phyloP scores from a whole-genome alignment of 2,888 invertebrate genomes.

The Trissoscelio sp. region DNA sequence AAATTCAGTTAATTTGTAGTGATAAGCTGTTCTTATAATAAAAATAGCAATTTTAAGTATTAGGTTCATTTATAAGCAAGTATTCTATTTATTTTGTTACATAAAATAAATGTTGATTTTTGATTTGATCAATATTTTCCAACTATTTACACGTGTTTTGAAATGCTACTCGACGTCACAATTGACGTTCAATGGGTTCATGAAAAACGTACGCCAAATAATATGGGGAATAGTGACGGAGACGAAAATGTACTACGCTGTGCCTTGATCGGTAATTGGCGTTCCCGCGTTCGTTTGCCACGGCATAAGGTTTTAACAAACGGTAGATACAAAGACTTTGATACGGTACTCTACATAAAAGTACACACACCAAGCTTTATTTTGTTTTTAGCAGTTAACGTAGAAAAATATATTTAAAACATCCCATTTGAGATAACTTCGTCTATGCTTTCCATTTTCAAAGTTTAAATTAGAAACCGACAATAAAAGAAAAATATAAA shows the following conservation, averaged over 20 bases:
- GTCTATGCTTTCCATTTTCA: neutral
- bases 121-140: neutral
- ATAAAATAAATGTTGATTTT: neutral
- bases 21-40: too few species aligned
- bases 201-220: conserved; percentile 9
- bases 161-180: conserved; percentile 1
- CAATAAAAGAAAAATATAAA: too few species aligned
- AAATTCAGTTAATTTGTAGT: too few species aligned
- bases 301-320: conserved; percentile 18
- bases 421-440: too few species aligned
- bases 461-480: too few species aligned
- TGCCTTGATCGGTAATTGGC: conserved; percentile 27
- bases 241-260: conserved; percentile 3
- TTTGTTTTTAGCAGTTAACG: conserved; percentile 15
- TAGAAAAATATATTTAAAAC: too few species aligned
- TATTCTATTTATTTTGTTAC: too few species aligned
- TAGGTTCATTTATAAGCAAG: too few species aligned
- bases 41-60: too few species aligned
- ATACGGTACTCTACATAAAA: neutral
- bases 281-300: conserved; percentile 13
- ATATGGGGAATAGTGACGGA: conserved; percentile 3
- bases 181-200: conserved; percentile 12
- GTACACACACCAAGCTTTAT: conserved; percentile 9
- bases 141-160: neutral
- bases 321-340: conserved; percentile 18